These are phyloP conservation scores for Callaeas wilsoni DNA, from an alignment of 2,113 vertebrate species.

Conservation along the genomic window DNA sequence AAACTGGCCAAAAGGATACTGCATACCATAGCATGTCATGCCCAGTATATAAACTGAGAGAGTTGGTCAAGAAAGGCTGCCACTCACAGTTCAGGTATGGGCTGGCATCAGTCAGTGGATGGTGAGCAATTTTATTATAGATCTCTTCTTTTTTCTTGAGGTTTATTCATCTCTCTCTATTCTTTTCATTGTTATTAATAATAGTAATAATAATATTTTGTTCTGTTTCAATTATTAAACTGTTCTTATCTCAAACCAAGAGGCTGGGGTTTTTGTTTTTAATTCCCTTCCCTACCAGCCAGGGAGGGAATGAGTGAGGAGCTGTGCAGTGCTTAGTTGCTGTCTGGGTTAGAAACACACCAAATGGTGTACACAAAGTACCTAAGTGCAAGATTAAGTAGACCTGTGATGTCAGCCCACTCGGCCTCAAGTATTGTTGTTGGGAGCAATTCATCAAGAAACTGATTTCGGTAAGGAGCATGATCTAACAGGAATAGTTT, in stretches of 20 bases:
- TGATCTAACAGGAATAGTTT: background rate
- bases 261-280: background rate
- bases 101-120: background rate
- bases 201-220: background rate
- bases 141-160: background rate
- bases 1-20: background rate
- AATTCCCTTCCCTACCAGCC: background rate
- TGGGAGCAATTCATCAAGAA: background rate
- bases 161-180: background rate
- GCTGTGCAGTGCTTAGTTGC: background rate
- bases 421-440: fast-evolving
- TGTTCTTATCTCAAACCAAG: background rate
- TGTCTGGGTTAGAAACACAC: background rate
- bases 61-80: background rate
- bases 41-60: background rate
- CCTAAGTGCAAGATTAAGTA: background rate
- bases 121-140: background rate
- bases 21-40: too few relatives aligned
- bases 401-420: background rate
- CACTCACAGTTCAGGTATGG: background rate
- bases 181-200: background rate
- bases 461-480: background rate
- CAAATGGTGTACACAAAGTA: background rate
- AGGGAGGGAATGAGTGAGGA: background rate
- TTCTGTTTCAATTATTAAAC: background rate